Evolutionary conservation across 1,140 invertebrate species (phyloP).

Genomic region (Homalodisca vitripennis): DNA sequence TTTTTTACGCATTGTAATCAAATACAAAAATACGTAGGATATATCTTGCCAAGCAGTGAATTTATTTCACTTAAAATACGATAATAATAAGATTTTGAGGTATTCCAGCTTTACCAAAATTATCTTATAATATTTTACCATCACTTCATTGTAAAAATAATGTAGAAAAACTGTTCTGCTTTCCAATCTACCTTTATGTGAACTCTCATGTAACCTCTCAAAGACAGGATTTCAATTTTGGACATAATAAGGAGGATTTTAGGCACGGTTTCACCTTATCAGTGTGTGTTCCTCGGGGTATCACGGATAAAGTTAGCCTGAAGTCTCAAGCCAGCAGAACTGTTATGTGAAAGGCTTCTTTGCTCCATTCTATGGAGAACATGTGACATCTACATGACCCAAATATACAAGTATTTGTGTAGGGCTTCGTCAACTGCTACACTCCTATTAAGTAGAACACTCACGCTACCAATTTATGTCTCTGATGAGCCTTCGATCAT

Average conservation of each 20-base stretch:
- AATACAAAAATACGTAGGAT: neutral
- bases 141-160: neutral
- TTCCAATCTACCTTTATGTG: neutral
- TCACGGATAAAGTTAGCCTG: neutral
- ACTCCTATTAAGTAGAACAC: too few species aligned
- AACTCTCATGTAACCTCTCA: slow-evolving; percentile 9
- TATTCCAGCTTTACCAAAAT: neutral
- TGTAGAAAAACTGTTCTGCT: neutral
- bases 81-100: neutral
- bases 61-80: too few species aligned
- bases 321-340: slow-evolving; percentile 1
- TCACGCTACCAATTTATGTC: too few species aligned
- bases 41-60: neutral
- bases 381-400: too few species aligned
- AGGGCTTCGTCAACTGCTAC: too few species aligned
- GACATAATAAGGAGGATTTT: neutral
- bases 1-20: neutral
- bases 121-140: neutral
- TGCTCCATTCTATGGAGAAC: too few species aligned
- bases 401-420: too few species aligned
- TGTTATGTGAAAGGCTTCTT: too few species aligned
- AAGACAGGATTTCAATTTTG: neutral
- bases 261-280: slow-evolving; percentile 2
- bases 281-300: neutral
- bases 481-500: too few species aligned